Conservation (phyloP, 2,797 vertebrate genomes). For the Hephaestus fuliginosus region DNA sequence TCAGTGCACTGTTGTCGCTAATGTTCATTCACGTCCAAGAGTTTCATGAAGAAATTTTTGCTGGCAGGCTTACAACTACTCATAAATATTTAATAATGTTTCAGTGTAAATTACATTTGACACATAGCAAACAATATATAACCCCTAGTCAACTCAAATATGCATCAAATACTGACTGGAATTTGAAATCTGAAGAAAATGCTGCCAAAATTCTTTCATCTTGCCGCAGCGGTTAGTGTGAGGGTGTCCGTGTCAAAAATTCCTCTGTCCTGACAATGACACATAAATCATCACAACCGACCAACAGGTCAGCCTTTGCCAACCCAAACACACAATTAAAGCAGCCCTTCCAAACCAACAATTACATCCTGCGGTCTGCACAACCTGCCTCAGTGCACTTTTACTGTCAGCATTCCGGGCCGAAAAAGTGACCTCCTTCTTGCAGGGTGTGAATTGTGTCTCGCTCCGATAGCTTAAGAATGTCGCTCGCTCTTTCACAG, state of each 20-base stretch:
- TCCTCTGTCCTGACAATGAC: conserved; percentile 39
- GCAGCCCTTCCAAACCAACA: conserved; percentile 56
- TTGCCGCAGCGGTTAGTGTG: background rate
- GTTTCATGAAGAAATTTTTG: conserved; percentile 13
- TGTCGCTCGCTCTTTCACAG: conserved; percentile 50
- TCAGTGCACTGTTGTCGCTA: background rate
- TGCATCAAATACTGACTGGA: background rate
- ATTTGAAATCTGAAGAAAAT: background rate
- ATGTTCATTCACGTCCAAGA: background rate
- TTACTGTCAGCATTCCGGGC: conserved; percentile 59
- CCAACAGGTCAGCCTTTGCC: conserved; percentile 46
- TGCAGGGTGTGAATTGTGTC: conserved; percentile 49
- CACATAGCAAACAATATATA: background rate
- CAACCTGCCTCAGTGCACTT: conserved; percentile 60
- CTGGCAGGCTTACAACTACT: background rate
- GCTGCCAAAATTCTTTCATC: background rate
- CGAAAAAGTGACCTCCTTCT: conserved; percentile 56
- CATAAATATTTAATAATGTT: conserved; percentile 24
- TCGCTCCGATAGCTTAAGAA: conserved; percentile 51
- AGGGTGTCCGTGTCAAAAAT: conserved; percentile 39
- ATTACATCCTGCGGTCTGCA: conserved; percentile 59
- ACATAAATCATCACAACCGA: conserved; percentile 50
- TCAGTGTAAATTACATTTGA: background rate
- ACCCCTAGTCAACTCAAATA: background rate
- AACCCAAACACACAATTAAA: conserved; percentile 60